phyloP scores from a whole-genome alignment of 2,113 vertebrate species.

The Bagarius yarrelli region DNA sequence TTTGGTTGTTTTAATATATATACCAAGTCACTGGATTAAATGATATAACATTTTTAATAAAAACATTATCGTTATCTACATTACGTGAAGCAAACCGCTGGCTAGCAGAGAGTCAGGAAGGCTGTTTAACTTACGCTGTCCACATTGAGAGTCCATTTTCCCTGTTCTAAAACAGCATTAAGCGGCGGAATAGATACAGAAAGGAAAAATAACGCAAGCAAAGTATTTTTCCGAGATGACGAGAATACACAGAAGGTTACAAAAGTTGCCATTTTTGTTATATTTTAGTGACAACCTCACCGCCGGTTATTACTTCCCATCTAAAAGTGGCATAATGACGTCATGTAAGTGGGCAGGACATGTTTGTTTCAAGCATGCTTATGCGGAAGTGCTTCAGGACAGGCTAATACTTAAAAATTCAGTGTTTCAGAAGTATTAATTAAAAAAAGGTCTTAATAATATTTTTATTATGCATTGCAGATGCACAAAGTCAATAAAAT shows the following conservation, averaged over 20 bases:
- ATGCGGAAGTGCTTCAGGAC: slow-evolving; percentile 1
- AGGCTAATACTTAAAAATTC: neutral
- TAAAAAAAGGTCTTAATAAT: no score
- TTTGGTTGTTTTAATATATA: neutral
- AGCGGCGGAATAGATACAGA: slow-evolving; percentile 13
- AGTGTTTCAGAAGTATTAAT: neutral
- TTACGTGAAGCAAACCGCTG: neutral
- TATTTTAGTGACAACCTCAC: slow-evolving; percentile 50
- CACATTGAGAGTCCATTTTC: slow-evolving; percentile 65
- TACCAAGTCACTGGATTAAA: neutral
- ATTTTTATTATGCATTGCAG: no score
- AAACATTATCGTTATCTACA: neutral
- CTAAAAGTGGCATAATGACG: slow-evolving; percentile 40
- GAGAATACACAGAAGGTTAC: slow-evolving; percentile 10
- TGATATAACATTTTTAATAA: neutral
- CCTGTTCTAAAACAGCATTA: slow-evolving; percentile 63
- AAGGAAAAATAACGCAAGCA: slow-evolving; percentile 50
- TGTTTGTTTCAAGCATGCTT: neutral
- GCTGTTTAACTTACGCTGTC: slow-evolving; percentile 62
- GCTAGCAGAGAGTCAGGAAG: slow-evolving; percentile 3
- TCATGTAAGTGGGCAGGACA: slow-evolving; percentile 14
- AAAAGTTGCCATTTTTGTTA: slow-evolving; percentile 55
- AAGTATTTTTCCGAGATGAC: neutral
- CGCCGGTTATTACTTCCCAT: slow-evolving; percentile 43
- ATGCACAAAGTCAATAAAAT: no score